phyloP scores from a whole-genome alignment of 1,140 invertebrate species.

The Episyrphus balteatus region DNA sequence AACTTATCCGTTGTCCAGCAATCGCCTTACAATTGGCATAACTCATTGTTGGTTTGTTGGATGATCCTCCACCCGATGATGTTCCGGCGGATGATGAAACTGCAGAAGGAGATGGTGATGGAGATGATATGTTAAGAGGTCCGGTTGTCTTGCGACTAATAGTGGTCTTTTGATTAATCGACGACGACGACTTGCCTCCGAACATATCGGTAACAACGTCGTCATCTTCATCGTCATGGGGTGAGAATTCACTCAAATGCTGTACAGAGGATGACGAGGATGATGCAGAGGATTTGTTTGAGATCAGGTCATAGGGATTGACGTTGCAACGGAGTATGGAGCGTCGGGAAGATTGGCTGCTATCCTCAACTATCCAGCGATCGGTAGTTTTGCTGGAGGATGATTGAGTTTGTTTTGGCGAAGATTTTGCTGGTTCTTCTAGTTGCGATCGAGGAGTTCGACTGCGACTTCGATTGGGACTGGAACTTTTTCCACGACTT shows the following conservation, averaged over 20 bases:
- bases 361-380: constrained; percentile 37
- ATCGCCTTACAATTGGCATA: constrained; percentile 45
- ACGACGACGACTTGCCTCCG: no score
- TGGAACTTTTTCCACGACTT: constrained; percentile 12
- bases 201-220: no score
- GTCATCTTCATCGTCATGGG: not conserved
- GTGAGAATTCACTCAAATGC: not conserved
- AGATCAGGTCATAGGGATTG: constrained; percentile 71
- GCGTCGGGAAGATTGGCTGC: constrained; percentile 35
- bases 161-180: not conserved
- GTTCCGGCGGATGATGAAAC: not conserved
- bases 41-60: constrained; percentile 1
- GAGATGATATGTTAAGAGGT: not conserved
- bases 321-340: constrained; percentile 77
- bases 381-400: constrained; percentile 25
- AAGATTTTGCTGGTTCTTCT: not conserved
- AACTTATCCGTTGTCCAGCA: constrained; percentile 44
- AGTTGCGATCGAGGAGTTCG: constrained; percentile 13
- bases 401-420: not conserved
- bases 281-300: constrained; percentile 16
- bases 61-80: no score
- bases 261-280: not conserved
- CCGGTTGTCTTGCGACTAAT: not conserved
- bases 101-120: constrained; percentile 8
- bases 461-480: constrained; percentile 16